A percentile compares a stretch with the other conserved stretches of the same genome.
These are phyloP conservation scores for Calameuta idolon DNA, from an alignment of 2,888 invertebrate genomes.

Conservation along the genomic window DNA sequence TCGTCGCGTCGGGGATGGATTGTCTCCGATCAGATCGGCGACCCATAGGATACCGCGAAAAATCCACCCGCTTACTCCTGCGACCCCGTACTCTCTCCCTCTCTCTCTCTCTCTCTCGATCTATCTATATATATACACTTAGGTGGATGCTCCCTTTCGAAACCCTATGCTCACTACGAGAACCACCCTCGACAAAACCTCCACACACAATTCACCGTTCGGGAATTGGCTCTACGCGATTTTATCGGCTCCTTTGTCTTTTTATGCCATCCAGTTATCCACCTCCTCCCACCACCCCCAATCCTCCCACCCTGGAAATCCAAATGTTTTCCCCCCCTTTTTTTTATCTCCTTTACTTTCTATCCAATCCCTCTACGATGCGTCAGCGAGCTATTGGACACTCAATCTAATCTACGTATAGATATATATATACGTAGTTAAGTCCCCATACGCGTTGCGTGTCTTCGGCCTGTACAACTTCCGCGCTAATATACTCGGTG, in stretches of 20 bases:
- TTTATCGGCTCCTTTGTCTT: conserved; percentile 29
- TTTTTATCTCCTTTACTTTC: conserved; percentile 9
- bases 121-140: too few relatives aligned
- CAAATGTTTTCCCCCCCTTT: conserved; percentile 4
- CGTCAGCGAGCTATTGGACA: too few relatives aligned
- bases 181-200: conserved; percentile 8
- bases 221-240: conserved; percentile 25
- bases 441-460: too few relatives aligned
- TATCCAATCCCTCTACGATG: neutral
- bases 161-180: too few relatives aligned
- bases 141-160: too few relatives aligned
- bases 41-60: conserved; percentile 31
- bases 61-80: conserved; percentile 28
- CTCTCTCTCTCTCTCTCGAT: too few relatives aligned
- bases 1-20: conserved; percentile 51
- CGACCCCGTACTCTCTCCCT: too few relatives aligned
- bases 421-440: too few relatives aligned
- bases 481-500: too few relatives aligned
- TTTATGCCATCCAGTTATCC: conserved; percentile 20
- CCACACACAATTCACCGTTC: conserved; percentile 15
- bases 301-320: too few relatives aligned
- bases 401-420: too few relatives aligned
- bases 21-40: conserved; percentile 46
- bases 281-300: neutral
- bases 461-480: too few relatives aligned